Evolutionary conservation across 2,888 invertebrate genomes (phyloP).

Genomic region (Myopa tessellatipennis): DNA sequence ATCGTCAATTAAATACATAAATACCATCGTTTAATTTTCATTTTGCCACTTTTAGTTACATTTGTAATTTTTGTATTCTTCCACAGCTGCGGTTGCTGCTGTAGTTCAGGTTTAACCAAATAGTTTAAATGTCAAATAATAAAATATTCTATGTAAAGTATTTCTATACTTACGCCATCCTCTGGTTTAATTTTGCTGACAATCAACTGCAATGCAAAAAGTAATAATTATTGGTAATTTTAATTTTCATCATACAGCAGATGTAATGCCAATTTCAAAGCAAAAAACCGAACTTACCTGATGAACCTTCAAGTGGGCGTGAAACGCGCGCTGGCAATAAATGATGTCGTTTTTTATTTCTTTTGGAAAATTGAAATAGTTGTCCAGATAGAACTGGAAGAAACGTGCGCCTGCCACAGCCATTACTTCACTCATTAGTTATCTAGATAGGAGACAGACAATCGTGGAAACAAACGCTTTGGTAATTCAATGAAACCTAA

Average conservation of each 20-base stretch:
- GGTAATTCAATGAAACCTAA: not conserved
- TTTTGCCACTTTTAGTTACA: no score
- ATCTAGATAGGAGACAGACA: not conserved
- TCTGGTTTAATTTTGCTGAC: constrained; percentile 44
- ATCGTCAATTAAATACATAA: no score
- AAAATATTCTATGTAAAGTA: constrained; percentile 15
- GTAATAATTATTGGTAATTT: not conserved
- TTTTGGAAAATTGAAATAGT: constrained; percentile 59
- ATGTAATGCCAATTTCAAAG: constrained; percentile 3
- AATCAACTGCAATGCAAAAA: constrained; percentile 44
- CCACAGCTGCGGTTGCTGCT: not conserved
- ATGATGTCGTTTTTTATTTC: constrained; percentile 65
- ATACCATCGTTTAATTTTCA: no score
- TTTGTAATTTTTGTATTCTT: not conserved
- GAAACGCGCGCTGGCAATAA: constrained; percentile 65
- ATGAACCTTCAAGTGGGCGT: constrained; percentile 64
- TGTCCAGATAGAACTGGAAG: constrained; percentile 58
- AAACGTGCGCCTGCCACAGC: constrained; percentile 38
- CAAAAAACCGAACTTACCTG: constrained; percentile 54
- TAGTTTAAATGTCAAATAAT: not conserved
- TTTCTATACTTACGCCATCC: constrained; percentile 43
- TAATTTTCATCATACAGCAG: not conserved
- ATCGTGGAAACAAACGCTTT: not conserved
- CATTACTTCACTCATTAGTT: constrained; percentile 12
- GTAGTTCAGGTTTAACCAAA: not conserved